Conservation (phyloP, 2,113 vertebrate genomes). For the Variabilichromis moorii region DNA sequence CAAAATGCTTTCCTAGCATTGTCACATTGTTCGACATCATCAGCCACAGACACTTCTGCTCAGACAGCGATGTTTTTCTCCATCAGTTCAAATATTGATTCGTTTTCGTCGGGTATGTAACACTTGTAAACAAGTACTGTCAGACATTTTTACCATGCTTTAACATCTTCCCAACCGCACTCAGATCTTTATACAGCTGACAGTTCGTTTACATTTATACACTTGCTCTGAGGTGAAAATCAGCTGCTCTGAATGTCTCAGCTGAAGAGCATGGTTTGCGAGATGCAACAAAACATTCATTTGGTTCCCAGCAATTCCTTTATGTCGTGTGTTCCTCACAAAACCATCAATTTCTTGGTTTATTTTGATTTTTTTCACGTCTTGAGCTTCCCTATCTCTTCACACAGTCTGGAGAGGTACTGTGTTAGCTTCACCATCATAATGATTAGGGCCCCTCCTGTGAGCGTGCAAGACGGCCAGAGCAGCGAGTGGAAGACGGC, state of each 20-base stretch:
- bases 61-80: neutral
- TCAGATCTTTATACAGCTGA: neutral
- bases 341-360: neutral
- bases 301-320: neutral
- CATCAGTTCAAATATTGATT: neutral
- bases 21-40: neutral
- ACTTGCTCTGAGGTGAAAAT: conserved; percentile 8
- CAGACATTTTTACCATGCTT: neutral
- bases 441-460: conserved; percentile 80
- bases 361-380: conserved; percentile 69
- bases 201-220: conserved; percentile 12
- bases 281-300: neutral
- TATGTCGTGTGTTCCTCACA: neutral
- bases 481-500: conserved; percentile 83
- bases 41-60: neutral
- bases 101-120: neutral
- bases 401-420: conserved; percentile 87
- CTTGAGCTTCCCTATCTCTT: conserved; percentile 83
- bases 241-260: conserved; percentile 8
- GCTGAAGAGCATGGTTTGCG: neutral
- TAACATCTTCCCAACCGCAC: neutral
- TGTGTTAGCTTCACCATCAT: conserved; percentile 93
- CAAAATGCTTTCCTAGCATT: neutral
- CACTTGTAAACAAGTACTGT: neutral
- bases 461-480: conserved; percentile 89